Base-by-base conservation (phyloP, 2,113 vertebrate genomes). In the Podarcis muralis region DNA sequence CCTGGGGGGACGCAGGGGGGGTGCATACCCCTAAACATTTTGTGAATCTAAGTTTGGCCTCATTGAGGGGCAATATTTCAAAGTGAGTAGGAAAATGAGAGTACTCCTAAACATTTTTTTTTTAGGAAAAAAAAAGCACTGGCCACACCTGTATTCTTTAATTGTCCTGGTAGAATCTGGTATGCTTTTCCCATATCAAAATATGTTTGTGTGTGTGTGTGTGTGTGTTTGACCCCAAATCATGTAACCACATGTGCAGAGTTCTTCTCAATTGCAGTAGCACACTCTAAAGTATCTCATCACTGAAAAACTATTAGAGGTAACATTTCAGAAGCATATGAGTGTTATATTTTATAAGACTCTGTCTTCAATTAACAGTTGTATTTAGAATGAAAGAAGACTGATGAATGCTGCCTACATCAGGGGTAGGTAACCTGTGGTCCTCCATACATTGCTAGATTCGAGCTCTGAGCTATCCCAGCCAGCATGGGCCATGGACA, bases 321-420 rank as follows among this genome's bases (percentile, higher is more conserved):
- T 78, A 27, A 27, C 43, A 53, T 53, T 77, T 11, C 23, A 16
- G 76, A 48, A 48, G 43, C 4, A 5, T n/a, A 57, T 3, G 8
- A 30, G 18, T 85, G 0, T 72, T 84, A 43, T 6, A 1, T 79
- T 30, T 4, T n/a, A 27, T 53, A 79, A 1, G 9, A 30, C 3
- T 77, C 40, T 78, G 40, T 53, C 7, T 43, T 15, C 23, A n/a
- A 0, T 22, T 85, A 57, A 68, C 22, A 6, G 30, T 0, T 2
- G 74, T n/a, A 6, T 77, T 5, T 6, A 40, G 6, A 80, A 59
- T 59, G 43, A 16, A 79, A 76, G 77, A 79, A 76, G 7, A 22
- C n/a, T n/a, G 20, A 7, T 37, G 35, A 6, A 59, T 20, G 32
- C 53, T 80, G 20, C 32, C 53, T 40, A 35, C 1, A 11, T 6